Percentiles rank a stretch among this genome's conserved stretches.
phyloP scores from a whole-genome alignment of 2,797 vertebrate genomes.

The Lerista edwardsae region DNA sequence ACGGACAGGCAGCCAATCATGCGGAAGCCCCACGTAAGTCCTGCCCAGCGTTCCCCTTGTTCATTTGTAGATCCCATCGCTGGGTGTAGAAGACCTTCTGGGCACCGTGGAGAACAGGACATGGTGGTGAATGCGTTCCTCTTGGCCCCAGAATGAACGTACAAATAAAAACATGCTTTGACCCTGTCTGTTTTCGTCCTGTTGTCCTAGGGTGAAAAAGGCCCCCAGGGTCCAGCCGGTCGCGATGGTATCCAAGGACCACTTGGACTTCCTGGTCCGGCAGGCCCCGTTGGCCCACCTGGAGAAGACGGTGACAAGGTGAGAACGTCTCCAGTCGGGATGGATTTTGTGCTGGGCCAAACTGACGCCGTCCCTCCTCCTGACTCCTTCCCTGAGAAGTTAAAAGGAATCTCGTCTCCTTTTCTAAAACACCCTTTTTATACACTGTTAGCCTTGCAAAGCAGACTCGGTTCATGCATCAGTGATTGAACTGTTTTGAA shows the following conservation, averaged over 20 bases:
- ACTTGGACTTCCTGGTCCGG: slow-evolving; percentile 96
- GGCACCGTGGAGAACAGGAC: background rate
- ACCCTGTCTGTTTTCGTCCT: slow-evolving; percentile 27
- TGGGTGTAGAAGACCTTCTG: background rate
- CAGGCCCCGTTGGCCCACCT: slow-evolving; percentile 93
- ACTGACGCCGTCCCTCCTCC: too few species aligned
- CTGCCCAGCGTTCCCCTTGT: too few species aligned
- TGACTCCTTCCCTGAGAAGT: background rate
- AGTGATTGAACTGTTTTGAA: background rate
- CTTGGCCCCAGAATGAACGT: background rate
- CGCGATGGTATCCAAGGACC: slow-evolving; percentile 97
- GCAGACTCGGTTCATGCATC: fast-evolving
- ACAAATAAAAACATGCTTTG: slow-evolving; percentile 20
- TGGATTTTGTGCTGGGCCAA: background rate
- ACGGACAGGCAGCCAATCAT: too few species aligned
- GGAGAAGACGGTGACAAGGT: slow-evolving; percentile 99
- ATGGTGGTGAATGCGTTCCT: background rate
- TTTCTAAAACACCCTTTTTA: fast-evolving
- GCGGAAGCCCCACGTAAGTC: too few species aligned
- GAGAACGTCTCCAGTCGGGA: slow-evolving; percentile 45
- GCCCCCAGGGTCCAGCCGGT: slow-evolving; percentile 95
- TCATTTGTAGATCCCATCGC: too few species aligned
- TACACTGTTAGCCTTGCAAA: fast-evolving
- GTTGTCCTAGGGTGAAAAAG: slow-evolving; percentile 91
- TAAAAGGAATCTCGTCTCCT: fast-evolving